A percentile compares a stretch with the other conserved stretches of the same genome.
These are phyloP conservation scores for Montipora capricornis DNA, from an alignment of 64 coral and sea anemone genomes.

Conservation along the genomic window DNA sequence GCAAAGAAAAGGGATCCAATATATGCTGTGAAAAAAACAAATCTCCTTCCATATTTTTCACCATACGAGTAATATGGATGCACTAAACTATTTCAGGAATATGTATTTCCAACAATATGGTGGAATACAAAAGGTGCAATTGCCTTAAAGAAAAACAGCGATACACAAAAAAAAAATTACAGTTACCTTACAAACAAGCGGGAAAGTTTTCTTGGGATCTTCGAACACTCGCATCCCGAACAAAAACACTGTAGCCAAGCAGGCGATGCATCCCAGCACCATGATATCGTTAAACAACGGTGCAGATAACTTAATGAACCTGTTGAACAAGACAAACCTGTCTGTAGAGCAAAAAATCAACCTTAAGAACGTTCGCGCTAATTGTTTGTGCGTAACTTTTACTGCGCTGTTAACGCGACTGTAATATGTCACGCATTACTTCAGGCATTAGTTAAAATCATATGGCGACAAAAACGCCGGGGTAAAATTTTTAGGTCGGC, in stretches of 20 bases:
- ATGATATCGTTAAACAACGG: constrained; percentile 85
- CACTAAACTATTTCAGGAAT: too few species aligned
- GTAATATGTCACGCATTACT: too few species aligned
- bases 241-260: constrained; percentile 69
- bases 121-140: not conserved
- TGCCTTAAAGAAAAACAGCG: not conserved
- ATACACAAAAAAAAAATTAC: not conserved
- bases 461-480: too few species aligned
- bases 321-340: constrained; percentile 5
- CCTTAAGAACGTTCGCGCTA: too few species aligned
- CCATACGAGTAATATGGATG: too few species aligned
- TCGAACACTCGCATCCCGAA: constrained; percentile 59
- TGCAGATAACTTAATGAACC: constrained; percentile 59
- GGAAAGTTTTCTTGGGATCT: constrained; percentile 1
- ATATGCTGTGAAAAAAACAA: too few species aligned
- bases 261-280: constrained; percentile 69
- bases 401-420: too few species aligned
- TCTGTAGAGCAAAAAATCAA: too few species aligned
- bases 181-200: constrained; percentile 76
- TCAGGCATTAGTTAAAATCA: too few species aligned
- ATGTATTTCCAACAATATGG: not conserved
- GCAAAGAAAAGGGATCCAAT: not conserved
- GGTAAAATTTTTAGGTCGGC: too few species aligned
- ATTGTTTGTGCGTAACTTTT: too few species aligned
- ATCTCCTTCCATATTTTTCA: too few species aligned